A percentile compares a stretch with the other conserved stretches of the same genome.
Conservation (phyloP, 2,113 vertebrate species). For the Syrmaticus mikado region DNA sequence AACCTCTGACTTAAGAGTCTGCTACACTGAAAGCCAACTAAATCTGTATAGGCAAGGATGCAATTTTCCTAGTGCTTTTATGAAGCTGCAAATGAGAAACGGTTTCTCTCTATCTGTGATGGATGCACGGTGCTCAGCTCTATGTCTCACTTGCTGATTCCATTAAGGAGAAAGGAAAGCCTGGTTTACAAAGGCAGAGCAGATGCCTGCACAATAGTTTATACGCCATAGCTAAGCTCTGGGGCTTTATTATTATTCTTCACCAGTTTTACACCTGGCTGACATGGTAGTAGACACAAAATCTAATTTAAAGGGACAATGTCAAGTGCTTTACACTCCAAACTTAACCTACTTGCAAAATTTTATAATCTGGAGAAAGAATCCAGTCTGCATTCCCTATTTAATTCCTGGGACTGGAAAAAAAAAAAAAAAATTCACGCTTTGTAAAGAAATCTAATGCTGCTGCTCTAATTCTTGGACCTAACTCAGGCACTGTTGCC, state of each 20-base stretch:
- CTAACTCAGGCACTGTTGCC: background rate
- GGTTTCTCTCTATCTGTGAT: background rate
- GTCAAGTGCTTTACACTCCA: conserved; percentile 42
- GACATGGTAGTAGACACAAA: background rate
- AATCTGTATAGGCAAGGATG: conserved; percentile 43
- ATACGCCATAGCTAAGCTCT: conserved; percentile 1
- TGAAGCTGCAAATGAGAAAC: conserved; percentile 30
- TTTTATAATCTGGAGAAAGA: background rate
- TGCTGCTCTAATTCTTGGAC: background rate
- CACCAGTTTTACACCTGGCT: conserved; percentile 9
- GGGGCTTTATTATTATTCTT: conserved; percentile 43
- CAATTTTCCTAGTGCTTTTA: background rate
- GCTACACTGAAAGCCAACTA: background rate
- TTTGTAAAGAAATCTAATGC: background rate
- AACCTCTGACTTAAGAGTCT: background rate
- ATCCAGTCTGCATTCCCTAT: background rate
- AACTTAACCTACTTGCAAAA: conserved; percentile 51
- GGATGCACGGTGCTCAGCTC: background rate
- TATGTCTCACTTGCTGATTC: conserved; percentile 41
- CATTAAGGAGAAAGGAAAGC: conserved; percentile 30
- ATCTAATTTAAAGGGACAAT: conserved; percentile 37
- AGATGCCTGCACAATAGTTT: background rate
- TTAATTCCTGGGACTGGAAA: background rate
- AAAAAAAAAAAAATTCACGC: fast-evolving
- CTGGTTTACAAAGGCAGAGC: background rate